Percentiles rank a stretch among this genome's conserved stretches.
Evolutionary conservation across 2,888 invertebrate species (phyloP).

Genomic region (Athripsodes cinereus): DNA sequence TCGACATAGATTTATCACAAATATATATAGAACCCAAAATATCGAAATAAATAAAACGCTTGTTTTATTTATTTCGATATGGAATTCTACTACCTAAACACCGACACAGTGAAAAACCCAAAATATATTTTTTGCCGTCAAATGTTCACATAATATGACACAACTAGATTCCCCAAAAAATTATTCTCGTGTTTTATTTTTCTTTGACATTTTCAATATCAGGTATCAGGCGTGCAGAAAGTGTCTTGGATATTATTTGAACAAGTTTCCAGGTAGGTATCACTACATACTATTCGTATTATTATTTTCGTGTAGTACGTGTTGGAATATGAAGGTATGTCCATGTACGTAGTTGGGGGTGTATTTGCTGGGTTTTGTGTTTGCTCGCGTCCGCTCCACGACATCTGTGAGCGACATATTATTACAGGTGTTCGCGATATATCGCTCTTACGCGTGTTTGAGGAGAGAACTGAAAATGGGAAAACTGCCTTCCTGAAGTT

Average conservation of each 20-base stretch:
- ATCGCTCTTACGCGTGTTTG: conserved; percentile 27
- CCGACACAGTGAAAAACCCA: too few relatives aligned
- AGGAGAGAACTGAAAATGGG: conserved; percentile 10
- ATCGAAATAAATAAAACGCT: too few relatives aligned
- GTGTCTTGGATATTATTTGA: background rate
- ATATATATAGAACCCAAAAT: too few relatives aligned
- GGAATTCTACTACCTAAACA: too few relatives aligned
- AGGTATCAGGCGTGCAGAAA: conserved; percentile 3
- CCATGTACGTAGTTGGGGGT: conserved; percentile 15
- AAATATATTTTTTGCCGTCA: too few relatives aligned
- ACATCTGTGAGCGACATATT: conserved; percentile 38
- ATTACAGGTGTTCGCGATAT: conserved; percentile 29
- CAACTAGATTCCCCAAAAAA: too few relatives aligned
- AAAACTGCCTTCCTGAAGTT: background rate
- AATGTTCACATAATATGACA: too few relatives aligned
- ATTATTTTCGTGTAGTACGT: background rate
- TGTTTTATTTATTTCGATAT: too few relatives aligned
- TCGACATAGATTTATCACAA: too few relatives aligned
- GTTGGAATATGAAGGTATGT: background rate
- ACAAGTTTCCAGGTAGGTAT: background rate
- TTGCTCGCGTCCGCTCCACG: conserved; percentile 28
- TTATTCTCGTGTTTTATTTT: background rate
- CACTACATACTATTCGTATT: background rate
- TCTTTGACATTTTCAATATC: conserved; percentile 1
- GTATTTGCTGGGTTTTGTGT: conserved; percentile 7